Evolutionary conservation across 2,797 vertebrate species (phyloP), one percentile per base, ranked within the genome.

Genomic region (Notolepis coatsorum): DNA sequence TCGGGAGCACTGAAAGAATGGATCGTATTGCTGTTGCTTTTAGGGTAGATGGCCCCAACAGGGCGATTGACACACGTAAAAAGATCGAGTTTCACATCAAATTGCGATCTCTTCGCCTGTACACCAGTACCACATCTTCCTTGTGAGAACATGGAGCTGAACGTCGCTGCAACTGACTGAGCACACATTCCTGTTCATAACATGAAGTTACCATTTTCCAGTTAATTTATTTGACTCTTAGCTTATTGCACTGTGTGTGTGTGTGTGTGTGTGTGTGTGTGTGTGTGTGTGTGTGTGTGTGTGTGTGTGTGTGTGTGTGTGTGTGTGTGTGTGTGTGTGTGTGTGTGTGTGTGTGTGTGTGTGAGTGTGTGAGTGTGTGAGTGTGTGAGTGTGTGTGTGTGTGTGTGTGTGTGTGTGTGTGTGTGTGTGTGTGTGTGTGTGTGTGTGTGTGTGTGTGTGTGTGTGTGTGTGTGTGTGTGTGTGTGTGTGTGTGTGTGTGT

Each of bases 41-140:
- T 15, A 15, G 46, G 48, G 53, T 62, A 49, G 57, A 68, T 37
- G 50, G 55, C 56, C 54, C 30, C 9, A 50, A 38, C 37, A 61
- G 25, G 41, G 49, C 48, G 50, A 62, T 23, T 15, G 46, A 51
- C 33, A 30, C n/a, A 45, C 59, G 24, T 80, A 27, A 25, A 56
- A 20, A 35, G 2, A 60, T 71, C 46, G 45, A 1, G 48, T 65
- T 71, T 53, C 21, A 62, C 24, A 41, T 37, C 58, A 51, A 58
- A 45, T 18, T 20, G n/a, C 46, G n/a, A n/a, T 54, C 42, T 69
- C 23, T 10, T 56, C 57, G 50, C 25, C 27, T 65, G 56, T 10
- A 75, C 53, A 49, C 73, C 43, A 57, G 64, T 37, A 10, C 12
- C 65, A 80, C 84, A 85, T 90, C 86, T 90, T 89, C 84, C 86